Percentiles rank a stretch among this genome's conserved stretches.
Evolutionary conservation across 2,888 invertebrate species (phyloP).

Genomic region (Synanthedon tipuliformis): DNA sequence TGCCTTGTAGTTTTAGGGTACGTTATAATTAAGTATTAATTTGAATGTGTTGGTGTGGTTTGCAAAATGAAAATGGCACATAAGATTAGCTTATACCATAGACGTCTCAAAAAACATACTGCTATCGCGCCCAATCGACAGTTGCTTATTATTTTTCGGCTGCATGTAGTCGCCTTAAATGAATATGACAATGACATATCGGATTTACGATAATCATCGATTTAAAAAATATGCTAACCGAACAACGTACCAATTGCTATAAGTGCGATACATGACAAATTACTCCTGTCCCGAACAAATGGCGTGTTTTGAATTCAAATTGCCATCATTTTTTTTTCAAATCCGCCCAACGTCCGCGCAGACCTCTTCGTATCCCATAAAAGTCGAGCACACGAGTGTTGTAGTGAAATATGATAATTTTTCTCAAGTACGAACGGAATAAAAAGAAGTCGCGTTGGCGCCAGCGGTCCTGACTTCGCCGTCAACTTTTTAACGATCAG

Average conservation of each 20-base stretch:
- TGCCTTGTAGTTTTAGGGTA: too few species aligned
- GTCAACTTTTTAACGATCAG: conserved; percentile 36
- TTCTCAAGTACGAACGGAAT: conserved; percentile 10
- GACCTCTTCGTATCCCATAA: not conserved
- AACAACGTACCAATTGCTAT: not conserved
- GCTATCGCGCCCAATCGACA: too few species aligned
- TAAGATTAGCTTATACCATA: too few species aligned
- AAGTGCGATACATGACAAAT: not conserved
- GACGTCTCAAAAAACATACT: too few species aligned
- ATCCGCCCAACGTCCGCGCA: not conserved
- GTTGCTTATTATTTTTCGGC: too few species aligned
- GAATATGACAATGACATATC: too few species aligned
- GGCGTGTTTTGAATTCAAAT: not conserved
- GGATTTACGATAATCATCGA: too few species aligned
- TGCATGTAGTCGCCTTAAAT: too few species aligned
- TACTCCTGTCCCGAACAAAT: not conserved
- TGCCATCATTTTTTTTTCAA: not conserved
- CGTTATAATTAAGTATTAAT: too few species aligned
- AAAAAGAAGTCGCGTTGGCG: conserved; percentile 31
- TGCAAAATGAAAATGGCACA: too few species aligned
- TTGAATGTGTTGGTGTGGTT: too few species aligned
- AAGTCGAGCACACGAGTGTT: conserved; percentile 20
- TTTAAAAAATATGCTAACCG: too few species aligned
- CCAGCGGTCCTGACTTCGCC: conserved; percentile 43
- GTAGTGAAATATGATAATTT: conserved; percentile 57